Evolutionary conservation across 2,888 invertebrate genomes (phyloP).

Genomic region (Plusia festucae): DNA sequence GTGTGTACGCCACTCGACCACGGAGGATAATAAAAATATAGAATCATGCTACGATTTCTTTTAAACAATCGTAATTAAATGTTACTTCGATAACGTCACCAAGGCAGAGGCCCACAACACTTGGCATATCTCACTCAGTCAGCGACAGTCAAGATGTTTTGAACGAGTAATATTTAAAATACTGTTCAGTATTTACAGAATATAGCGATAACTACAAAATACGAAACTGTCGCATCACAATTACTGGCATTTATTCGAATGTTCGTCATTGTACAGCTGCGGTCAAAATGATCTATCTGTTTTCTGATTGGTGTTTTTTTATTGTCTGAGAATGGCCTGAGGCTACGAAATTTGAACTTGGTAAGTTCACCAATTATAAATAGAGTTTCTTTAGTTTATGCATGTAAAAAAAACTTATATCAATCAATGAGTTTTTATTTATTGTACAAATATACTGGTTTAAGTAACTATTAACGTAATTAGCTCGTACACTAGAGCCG

Average conservation of each 20-base stretch:
- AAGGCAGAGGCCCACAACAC: not conserved
- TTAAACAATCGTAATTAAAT: not conserved
- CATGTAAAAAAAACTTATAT: not conserved
- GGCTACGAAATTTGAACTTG: not conserved
- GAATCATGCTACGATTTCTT: not conserved
- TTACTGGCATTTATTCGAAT: conserved; percentile 18
- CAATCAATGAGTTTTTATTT: not conserved
- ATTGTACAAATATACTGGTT: not conserved
- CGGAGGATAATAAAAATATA: not conserved
- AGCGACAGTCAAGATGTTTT: not conserved
- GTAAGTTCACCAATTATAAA: not conserved
- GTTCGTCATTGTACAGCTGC: conserved; percentile 3
- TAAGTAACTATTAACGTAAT: not conserved
- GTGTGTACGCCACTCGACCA: too few relatives aligned
- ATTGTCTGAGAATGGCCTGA: not conserved
- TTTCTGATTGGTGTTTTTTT: not conserved
- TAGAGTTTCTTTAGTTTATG: not conserved
- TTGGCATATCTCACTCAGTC: not conserved
- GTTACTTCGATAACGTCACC: not conserved
- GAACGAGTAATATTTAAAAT: not conserved
- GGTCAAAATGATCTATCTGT: conserved; percentile 1
- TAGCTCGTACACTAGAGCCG: not conserved
- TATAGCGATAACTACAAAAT: not conserved
- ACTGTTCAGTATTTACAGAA: not conserved
- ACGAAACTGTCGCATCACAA: conserved; percentile 3